Evolutionary conservation across 2,797 vertebrate species (phyloP).

Genomic region (Chelidonichthys spinosus): DNA sequence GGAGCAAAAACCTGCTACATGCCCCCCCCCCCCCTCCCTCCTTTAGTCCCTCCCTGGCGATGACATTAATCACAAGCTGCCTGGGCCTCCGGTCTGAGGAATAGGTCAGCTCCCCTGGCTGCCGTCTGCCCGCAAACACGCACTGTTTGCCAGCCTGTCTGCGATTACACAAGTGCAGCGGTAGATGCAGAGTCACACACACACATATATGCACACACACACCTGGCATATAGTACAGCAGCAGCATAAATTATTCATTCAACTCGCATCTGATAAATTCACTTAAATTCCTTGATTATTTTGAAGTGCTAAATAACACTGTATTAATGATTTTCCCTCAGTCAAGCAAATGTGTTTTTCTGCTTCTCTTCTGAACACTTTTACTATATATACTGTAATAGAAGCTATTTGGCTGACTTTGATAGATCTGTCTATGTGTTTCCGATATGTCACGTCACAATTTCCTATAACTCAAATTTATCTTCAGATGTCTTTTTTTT

Average conservation of each 20-base stretch:
- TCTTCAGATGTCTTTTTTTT: not conserved
- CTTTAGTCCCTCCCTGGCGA: conserved; percentile 62
- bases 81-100: conserved; percentile 74
- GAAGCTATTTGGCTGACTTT: no score
- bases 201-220: not conserved
- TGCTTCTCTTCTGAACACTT: not conserved
- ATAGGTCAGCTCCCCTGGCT: conserved; percentile 80
- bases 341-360: conserved; percentile 1
- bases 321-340: conserved; percentile 12
- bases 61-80: conserved; percentile 79
- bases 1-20: conserved; percentile 19
- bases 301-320: conserved; percentile 49
- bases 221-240: conserved; percentile 7
- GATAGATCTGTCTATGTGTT: not conserved
- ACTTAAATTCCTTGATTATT: conserved; percentile 46
- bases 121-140: conserved; percentile 63
- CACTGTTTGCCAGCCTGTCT: conserved; percentile 64
- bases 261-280: conserved; percentile 43
- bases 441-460: not conserved
- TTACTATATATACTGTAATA: no score
- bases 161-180: conserved; percentile 5
- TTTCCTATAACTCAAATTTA: not conserved
- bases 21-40: conserved; percentile 17
- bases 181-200: conserved; percentile 15
- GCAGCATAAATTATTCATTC: conserved; percentile 64